Evolutionary conservation across 2,888 invertebrate genomes (phyloP), one percentile per base, ranked within the genome.

Genomic region (Notodonta ziczac): DNA sequence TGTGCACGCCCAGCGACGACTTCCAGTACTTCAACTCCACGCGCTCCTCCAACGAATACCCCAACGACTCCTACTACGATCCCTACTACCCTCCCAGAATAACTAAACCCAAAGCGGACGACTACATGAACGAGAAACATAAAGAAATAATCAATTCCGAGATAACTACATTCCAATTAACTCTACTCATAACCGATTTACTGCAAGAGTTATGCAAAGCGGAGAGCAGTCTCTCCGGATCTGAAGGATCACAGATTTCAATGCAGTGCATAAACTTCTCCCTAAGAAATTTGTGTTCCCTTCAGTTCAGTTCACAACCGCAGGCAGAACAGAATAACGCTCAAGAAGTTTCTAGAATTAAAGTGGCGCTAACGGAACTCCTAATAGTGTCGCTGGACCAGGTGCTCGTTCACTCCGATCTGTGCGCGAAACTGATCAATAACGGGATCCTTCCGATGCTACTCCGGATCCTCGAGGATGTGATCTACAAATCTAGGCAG

Each of bases 391-490:
- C 95, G 0, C 73, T 96, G 60, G 95, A 95, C 65, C 94, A 94
- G 69, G 94, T 95, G 0, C 82, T 94, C 13, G 78, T 91, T 9
- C 88, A 94, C 56, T 85, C 94, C 6, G 94, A 95, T 56, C 88
- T 95, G 9, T 94, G 94, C 60, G 94, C 94, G 51, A 94, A 94
- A 59, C 85, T 95, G 5, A 95, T 95, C 54, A 94, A 94, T 72
- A 94, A 94, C 73, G 95, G 95, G 0, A 90, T 95, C 39, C 73
- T 96, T n/a, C 95, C 95, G 4, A 94, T 95, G 94, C 89, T 95
- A 52, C 83, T 95, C 9, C 85, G 95, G 65, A 82, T 96, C 51
- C 76, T 95, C 14, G 95, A 95, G 76, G 95, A 95, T 63, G 93
- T 94, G 4, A 85, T 91, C 48, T 88, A 88, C 52, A 94, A 94